Conservation (phyloP, 1,140 invertebrate genomes). For the Drosophila sproati region DNA sequence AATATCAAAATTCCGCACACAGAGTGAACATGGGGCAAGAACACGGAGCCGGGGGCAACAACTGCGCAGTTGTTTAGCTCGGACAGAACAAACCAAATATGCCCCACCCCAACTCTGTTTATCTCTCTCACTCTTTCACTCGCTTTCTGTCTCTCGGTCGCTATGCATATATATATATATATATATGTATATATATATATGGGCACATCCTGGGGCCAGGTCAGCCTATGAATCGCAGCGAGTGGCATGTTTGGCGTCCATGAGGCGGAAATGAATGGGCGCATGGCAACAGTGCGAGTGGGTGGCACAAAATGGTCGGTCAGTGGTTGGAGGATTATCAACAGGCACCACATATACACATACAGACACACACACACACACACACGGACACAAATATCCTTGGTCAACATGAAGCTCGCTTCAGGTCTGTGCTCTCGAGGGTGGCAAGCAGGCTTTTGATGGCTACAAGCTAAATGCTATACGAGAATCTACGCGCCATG, state of each 20-base stretch:
- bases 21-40: conserved; percentile 5
- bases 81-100: conserved; percentile 25
- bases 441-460: conserved; percentile 61
- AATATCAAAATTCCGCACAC: conserved; percentile 82
- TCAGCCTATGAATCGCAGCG: conserved; percentile 73
- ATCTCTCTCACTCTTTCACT: background rate
- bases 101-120: background rate
- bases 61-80: conserved; percentile 74
- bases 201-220: conserved; percentile 56
- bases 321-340: conserved; percentile 70
- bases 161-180: background rate
- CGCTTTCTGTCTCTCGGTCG: background rate
- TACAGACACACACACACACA: background rate
- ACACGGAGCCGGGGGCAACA: conserved; percentile 27
- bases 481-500: conserved; percentile 66
- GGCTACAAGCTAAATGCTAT: conserved; percentile 69
- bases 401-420: conserved; percentile 57
- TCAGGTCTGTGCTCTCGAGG: conserved; percentile 9
- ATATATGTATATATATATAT: background rate
- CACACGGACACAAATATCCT: conserved; percentile 30
- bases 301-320: background rate
- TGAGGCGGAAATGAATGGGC: conserved; percentile 78
- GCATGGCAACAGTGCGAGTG: conserved; percentile 51
- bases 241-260: conserved; percentile 79
- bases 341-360: conserved; percentile 50